A percentile compares a stretch with the other conserved stretches of the same genome.
Conservation (phyloP, 64 coral and sea anemone genomes). For the Acropora tenuis region DNA sequence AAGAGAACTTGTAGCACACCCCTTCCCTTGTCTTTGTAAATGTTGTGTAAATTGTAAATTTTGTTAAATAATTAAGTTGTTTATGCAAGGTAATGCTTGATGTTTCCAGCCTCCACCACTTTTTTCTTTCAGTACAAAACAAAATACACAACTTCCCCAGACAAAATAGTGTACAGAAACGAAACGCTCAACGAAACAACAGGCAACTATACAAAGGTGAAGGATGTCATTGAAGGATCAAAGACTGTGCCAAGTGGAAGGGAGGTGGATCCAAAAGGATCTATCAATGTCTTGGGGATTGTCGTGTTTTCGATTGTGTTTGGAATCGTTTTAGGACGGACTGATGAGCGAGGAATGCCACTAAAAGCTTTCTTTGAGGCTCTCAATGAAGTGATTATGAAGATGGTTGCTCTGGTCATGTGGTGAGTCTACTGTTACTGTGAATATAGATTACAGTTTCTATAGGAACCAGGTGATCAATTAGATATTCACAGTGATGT, state of each 20-base stretch:
- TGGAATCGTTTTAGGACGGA: conserved; percentile 81
- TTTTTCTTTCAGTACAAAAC: conserved; percentile 45
- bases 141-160: conserved; percentile 36
- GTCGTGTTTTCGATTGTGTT: conserved; percentile 85
- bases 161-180: conserved; percentile 27
- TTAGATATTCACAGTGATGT: too few relatives aligned
- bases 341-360: conserved; percentile 75
- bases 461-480: too few relatives aligned
- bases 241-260: conserved; percentile 55
- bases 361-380: conserved; percentile 84
- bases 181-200: conserved; percentile 48
- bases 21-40: too few relatives aligned
- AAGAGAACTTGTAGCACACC: too few relatives aligned
- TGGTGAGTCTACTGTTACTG: conserved; percentile 64
- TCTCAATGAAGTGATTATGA: conserved; percentile 89
- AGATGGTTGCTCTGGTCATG: conserved; percentile 90
- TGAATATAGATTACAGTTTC: too few relatives aligned
- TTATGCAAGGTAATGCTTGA: too few relatives aligned
- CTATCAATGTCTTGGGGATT: conserved; percentile 86
- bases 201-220: conserved; percentile 9
- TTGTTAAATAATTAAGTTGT: too few relatives aligned
- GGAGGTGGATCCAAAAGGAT: conserved; percentile 38
- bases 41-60: too few relatives aligned
- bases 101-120: not conserved
- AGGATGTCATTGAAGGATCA: conserved; percentile 34